These are phyloP conservation scores for Ophion obscuratus DNA, from an alignment of 2,888 invertebrate species.

Conservation along the genomic window DNA sequence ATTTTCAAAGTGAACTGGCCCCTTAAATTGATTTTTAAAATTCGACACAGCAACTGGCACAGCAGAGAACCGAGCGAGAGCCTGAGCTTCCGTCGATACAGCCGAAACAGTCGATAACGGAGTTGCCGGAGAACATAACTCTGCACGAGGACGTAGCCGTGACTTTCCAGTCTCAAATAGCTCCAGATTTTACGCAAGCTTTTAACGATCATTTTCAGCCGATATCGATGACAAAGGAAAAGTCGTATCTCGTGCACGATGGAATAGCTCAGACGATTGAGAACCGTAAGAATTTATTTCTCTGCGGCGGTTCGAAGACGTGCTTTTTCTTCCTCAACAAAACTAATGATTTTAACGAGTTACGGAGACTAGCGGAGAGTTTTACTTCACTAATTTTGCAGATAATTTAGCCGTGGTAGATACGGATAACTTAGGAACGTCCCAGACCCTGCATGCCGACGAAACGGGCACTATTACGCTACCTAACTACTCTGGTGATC, in stretches of 20 bases:
- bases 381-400: constrained; percentile 65
- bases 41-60: constrained; percentile 75
- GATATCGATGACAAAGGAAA: constrained; percentile 72
- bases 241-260: constrained; percentile 68
- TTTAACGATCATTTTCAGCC: constrained; percentile 75
- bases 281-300: constrained; percentile 68
- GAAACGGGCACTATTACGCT: constrained; percentile 82
- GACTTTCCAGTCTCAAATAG: constrained; percentile 75
- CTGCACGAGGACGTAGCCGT: constrained; percentile 72
- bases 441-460: constrained; percentile 82
- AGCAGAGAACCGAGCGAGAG: constrained; percentile 71
- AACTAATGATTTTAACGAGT: constrained; percentile 27
- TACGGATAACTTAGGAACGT: constrained; percentile 72
- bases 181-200: constrained; percentile 74
- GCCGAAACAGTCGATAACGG: constrained; percentile 44
- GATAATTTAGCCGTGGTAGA: constrained; percentile 74
- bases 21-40: constrained; percentile 13
- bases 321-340: constrained; percentile 14
- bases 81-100: constrained; percentile 29
- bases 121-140: constrained; percentile 70
- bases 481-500: constrained; percentile 79
- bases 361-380: constrained; percentile 24
- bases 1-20: too few species aligned
- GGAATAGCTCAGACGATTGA: constrained; percentile 61
- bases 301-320: not conserved